A percentile compares a stretch with the other conserved stretches of the same genome.
Evolutionary conservation across 2,888 invertebrate species (phyloP).

Genomic region (Acanthopleura granulata): DNA sequence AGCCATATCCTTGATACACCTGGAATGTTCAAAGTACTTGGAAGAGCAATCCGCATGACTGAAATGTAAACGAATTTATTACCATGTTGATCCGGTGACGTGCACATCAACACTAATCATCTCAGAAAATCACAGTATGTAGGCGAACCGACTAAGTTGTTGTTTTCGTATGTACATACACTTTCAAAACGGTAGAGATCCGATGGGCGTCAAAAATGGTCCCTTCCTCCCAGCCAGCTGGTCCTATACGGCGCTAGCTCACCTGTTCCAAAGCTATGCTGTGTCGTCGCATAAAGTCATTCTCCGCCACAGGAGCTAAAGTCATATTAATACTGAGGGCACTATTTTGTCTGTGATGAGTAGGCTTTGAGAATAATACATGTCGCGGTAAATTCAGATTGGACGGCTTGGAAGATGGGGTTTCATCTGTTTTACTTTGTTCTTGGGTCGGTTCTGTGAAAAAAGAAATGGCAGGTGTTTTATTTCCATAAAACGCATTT

Average conservation of each 20-base stretch:
- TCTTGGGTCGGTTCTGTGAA: not conserved
- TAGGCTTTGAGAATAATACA: not conserved
- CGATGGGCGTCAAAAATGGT: too few species aligned
- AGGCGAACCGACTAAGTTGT: not conserved
- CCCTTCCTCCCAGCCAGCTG: too few species aligned
- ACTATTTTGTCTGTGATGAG: slow-evolving; percentile 10
- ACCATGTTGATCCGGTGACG: too few species aligned
- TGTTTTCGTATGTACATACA: not conserved
- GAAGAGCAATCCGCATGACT: too few species aligned
- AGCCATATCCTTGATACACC: too few species aligned
- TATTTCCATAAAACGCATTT: too few species aligned
- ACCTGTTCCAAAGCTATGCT: slow-evolving; percentile 12
- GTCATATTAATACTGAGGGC: not conserved
- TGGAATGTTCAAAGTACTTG: too few species aligned
- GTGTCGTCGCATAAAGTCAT: slow-evolving; percentile 1
- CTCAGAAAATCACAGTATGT: too few species aligned
- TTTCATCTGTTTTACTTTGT: not conserved
- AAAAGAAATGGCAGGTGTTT: not conserved
- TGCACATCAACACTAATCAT: too few species aligned
- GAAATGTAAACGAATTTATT: too few species aligned
- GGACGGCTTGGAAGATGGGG: not conserved
- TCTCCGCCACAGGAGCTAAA: slow-evolving; percentile 13
- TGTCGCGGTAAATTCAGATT: slow-evolving; percentile 3
- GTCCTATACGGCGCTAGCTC: not conserved
- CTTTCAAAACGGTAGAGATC: not conserved